Base-by-base conservation (phyloP, 1,140 invertebrate species). In the Rhizoglyphus robini region DNA sequence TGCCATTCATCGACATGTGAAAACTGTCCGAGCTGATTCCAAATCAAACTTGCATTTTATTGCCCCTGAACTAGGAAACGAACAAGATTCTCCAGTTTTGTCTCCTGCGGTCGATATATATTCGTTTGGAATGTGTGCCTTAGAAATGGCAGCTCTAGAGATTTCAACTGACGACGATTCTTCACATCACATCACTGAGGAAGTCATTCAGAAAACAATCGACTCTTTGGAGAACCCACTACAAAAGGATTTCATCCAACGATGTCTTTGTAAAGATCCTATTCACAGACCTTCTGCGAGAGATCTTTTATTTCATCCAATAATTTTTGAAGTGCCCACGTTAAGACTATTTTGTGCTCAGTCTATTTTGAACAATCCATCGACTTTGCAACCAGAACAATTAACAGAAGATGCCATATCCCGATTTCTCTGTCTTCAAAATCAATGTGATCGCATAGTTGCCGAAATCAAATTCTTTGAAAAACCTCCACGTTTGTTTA, bases 1-100 rank as follows among this genome's bases (percentile, higher is more conserved):
- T 83, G 92, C 93, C 68, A 98, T 99, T 76, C 90, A 98, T 79
- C 88, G 93, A 74, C 93, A 97, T 79, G 93, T 99, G 64, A 97
- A 97, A 80, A 97, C 93, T 48, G 95, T 88, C 78, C 83, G 89
- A 72, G 88, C 94, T 73, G 90, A 94, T 78, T 86, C 94, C 78
- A 90, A 89, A 76, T 93, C 94, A 76, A 90, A 74, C 68, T 57
- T 96, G 83, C 94, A 98, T 81, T 97, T 96, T 77, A 86, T 96
- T 73, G 94, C 96, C 49, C 95, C 96, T 3, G 96, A 99, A 81
- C 94, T 93, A 80, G 89, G 87, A 80, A 84, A 86, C 88, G 80
- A 46, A 47, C 58, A 20, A 61, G n/a, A 41, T 36, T 47, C 20
- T 36, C 15, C 69, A 2, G 41, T 27, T 41, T 23, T 83, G n/a